Evolutionary conservation across 2,888 invertebrate genomes (phyloP).

Genomic region (Mesorhabditis sp.): DNA sequence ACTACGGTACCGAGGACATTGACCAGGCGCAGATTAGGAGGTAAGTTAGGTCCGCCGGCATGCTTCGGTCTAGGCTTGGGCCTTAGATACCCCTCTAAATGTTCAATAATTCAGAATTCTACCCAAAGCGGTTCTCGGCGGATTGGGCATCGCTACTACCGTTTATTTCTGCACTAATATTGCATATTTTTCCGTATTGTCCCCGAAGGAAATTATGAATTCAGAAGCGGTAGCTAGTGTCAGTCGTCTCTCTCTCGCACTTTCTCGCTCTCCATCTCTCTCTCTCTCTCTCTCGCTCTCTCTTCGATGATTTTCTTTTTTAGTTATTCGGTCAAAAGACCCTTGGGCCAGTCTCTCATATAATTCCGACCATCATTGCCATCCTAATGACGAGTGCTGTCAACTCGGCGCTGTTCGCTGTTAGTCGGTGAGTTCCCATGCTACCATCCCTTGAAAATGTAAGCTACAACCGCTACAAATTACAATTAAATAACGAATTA

Average conservation of each 20-base stretch:
- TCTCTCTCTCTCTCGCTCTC: too few relatives aligned
- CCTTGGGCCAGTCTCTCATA: constrained; percentile 26
- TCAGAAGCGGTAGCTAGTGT: constrained; percentile 36
- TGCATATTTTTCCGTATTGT: constrained; percentile 29
- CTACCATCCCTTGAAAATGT: too few relatives aligned
- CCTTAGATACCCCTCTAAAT: background rate
- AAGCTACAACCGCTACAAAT: too few relatives aligned
- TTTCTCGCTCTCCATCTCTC: too few relatives aligned
- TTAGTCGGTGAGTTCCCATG: constrained; percentile 22
- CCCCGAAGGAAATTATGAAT: constrained; percentile 28
- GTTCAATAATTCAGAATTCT: constrained; percentile 21
- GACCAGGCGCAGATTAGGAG: constrained; percentile 27
- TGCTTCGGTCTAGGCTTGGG: too few relatives aligned
- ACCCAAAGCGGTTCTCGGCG: constrained; percentile 30
- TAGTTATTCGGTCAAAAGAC: constrained; percentile 33
- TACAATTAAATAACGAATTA: background rate
- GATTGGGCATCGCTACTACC: constrained; percentile 24
- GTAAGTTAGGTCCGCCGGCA: too few relatives aligned
- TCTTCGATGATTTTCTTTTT: background rate
- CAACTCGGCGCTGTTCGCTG: constrained; percentile 33
- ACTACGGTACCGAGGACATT: constrained; percentile 38
- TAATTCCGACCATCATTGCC: constrained; percentile 33
- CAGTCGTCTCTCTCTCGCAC: constrained; percentile 1
- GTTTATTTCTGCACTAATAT: constrained; percentile 31
- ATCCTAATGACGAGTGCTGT: constrained; percentile 32